These are phyloP conservation scores for Bufo bufo DNA, from an alignment of 2,113 vertebrate genomes.

Conservation along the genomic window DNA sequence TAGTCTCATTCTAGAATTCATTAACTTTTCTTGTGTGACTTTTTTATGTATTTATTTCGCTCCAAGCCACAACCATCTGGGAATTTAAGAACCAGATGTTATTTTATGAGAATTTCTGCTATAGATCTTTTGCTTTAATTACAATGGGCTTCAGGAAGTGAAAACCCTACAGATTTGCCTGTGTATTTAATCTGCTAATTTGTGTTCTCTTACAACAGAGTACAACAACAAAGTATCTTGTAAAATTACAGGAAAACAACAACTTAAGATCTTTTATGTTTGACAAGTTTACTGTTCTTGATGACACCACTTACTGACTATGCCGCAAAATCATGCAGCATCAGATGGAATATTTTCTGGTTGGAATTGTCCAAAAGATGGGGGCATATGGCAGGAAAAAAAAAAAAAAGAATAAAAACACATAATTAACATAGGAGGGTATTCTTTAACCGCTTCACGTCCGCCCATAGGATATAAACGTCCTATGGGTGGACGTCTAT, in stretches of 20 bases:
- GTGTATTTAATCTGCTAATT: conserved; percentile 23
- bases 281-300: not conserved
- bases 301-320: too few species aligned
- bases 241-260: not conserved
- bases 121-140: conserved; percentile 38
- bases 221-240: not conserved
- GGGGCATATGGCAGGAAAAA: too few species aligned
- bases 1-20: not conserved
- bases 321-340: too few species aligned
- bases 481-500: too few species aligned
- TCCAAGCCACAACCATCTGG: conserved; percentile 33
- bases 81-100: conserved; percentile 32
- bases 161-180: conserved; percentile 5
- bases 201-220: conserved; percentile 7
- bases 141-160: conserved; percentile 11
- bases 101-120: conserved; percentile 34
- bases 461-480: too few species aligned
- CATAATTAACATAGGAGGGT: too few species aligned
- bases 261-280: not conserved
- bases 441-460: too few species aligned
- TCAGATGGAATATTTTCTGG: too few species aligned
- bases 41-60: conserved; percentile 24
- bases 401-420: too few species aligned
- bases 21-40: conserved; percentile 34
- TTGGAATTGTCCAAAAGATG: too few species aligned